These are phyloP conservation scores for Alligator mississippiensis DNA, from an alignment of 2,113 vertebrate species.

Conservation along the genomic window DNA sequence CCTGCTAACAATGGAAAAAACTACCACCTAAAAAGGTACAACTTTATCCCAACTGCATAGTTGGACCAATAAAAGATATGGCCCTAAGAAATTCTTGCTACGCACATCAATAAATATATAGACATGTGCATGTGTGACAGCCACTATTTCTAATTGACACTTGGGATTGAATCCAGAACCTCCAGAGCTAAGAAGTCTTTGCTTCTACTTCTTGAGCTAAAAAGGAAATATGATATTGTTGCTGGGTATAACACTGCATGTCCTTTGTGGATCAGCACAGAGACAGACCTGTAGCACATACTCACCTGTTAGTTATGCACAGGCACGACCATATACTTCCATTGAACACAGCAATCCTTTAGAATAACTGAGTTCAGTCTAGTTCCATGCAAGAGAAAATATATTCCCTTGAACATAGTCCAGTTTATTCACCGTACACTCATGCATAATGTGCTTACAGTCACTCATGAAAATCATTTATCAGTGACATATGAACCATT, in stretches of 20 bases:
- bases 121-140: background rate
- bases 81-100: background rate
- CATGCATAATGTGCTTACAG: slow-evolving; percentile 54
- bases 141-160: background rate
- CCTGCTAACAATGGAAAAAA: no score
- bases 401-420: background rate
- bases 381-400: background rate
- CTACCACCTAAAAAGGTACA: no score
- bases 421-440: slow-evolving; percentile 1
- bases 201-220: background rate
- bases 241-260: background rate
- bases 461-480: background rate
- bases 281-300: background rate
- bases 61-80: accelerated
- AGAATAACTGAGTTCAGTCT: background rate
- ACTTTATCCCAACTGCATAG: background rate
- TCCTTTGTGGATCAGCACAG: background rate
- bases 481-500: slow-evolving; percentile 19
- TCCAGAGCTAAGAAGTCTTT: accelerated
- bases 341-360: background rate
- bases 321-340: background rate
- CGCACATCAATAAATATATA: background rate
- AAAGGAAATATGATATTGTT: background rate
- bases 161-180: background rate
- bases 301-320: background rate